phyloP scores from a whole-genome alignment of 1,140 invertebrate genomes.

The Aphelenchoides besseyi region DNA sequence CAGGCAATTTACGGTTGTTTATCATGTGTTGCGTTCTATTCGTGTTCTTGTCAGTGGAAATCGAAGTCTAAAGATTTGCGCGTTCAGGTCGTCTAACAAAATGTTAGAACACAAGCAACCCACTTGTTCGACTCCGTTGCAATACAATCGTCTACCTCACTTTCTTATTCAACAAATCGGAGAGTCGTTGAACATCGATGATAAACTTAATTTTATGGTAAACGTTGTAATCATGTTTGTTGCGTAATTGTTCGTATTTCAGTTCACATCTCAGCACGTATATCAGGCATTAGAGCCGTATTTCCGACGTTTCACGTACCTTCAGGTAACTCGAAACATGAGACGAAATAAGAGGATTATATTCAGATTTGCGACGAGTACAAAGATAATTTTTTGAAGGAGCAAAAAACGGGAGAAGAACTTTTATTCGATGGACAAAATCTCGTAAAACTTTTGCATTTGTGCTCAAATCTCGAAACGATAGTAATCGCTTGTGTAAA shows the following conservation, averaged over 20 bases:
- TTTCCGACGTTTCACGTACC: constrained; percentile 15
- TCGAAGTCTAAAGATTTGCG: too few relatives aligned
- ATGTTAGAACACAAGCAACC: not conserved
- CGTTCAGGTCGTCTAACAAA: too few relatives aligned
- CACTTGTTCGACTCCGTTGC: not conserved
- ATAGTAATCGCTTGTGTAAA: constrained; percentile 21
- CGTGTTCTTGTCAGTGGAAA: too few relatives aligned
- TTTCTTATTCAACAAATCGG: constrained; percentile 29
- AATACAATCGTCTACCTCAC: constrained; percentile 15
- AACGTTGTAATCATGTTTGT: too few relatives aligned
- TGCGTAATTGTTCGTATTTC: constrained; percentile 14
- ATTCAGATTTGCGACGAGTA: constrained; percentile 23
- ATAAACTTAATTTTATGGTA: constrained; percentile 28
- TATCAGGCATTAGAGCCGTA: constrained; percentile 1
- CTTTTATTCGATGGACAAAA: not conserved
- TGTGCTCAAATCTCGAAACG: constrained; percentile 24
- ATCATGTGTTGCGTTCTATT: too few relatives aligned
- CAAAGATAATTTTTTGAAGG: constrained; percentile 18
- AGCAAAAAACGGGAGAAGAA: not conserved
- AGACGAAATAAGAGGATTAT: not conserved
- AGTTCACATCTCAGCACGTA: not conserved
- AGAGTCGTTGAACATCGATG: constrained; percentile 14
- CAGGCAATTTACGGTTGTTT: too few relatives aligned
- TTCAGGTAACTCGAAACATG: constrained; percentile 24
- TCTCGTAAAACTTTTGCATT: constrained; percentile 6